A percentile compares a stretch with the other conserved stretches of the same genome.
phyloP scores from a whole-genome alignment of 2,888 invertebrate genomes.

The Tenthredo livida region DNA sequence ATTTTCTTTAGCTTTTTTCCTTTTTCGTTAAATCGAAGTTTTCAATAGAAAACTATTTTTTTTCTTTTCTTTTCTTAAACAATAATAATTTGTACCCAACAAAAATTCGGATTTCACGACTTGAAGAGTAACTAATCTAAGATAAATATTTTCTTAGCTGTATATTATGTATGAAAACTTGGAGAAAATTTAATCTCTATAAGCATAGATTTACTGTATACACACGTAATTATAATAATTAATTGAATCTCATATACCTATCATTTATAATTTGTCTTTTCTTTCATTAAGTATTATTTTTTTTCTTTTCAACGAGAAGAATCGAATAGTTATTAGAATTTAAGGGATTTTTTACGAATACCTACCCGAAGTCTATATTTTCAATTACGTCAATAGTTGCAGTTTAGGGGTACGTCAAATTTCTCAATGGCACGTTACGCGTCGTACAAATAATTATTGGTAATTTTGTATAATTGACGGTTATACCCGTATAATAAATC shows the following conservation, averaged over 20 bases:
- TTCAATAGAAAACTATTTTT: background rate
- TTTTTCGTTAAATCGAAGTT: background rate
- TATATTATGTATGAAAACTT: background rate
- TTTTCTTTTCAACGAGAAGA: background rate
- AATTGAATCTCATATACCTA: background rate
- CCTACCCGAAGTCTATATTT: background rate
- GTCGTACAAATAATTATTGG: constrained; percentile 16
- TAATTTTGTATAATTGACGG: constrained; percentile 12
- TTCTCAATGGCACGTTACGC: background rate
- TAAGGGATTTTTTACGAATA: background rate
- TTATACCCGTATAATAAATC: background rate
- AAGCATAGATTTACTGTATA: background rate
- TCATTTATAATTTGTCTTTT: background rate
- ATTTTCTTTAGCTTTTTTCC: too few relatives aligned
- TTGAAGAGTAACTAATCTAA: background rate
- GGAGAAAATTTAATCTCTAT: background rate
- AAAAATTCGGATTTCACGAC: background rate
- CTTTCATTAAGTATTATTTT: background rate
- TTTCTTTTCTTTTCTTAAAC: background rate
- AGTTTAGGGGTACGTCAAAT: constrained; percentile 10
- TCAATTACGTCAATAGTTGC: background rate
- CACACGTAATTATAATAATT: background rate
- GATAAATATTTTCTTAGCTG: constrained; percentile 12
- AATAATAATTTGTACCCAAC: background rate
- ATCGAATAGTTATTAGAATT: background rate